Conservation (phyloP, 1,140 invertebrate genomes). For the Augochlora pura region DNA sequence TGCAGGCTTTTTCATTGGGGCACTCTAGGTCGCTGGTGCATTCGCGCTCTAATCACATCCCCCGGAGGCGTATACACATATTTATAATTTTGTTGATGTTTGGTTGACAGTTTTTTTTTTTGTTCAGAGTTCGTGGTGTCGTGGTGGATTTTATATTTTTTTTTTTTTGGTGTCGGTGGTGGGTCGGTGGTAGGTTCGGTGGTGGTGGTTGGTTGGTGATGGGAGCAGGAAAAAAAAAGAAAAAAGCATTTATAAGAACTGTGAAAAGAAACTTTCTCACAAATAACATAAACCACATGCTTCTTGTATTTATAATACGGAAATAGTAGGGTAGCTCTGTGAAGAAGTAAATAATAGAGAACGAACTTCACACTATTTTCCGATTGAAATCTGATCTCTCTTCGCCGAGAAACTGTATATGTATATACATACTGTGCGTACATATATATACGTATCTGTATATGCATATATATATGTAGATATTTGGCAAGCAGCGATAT, state of each 20-base stretch:
- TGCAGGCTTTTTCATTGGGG: slow-evolving; percentile 93
- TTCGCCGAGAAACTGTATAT: slow-evolving; percentile 44
- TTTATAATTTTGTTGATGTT: slow-evolving; percentile 17
- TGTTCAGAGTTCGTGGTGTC: slow-evolving; percentile 30
- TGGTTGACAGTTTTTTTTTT: slow-evolving; percentile 17
- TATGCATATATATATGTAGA: slow-evolving; percentile 44
- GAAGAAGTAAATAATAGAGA: slow-evolving; percentile 60
- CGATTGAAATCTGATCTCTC: slow-evolving; percentile 36
- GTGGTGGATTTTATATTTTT: neutral
- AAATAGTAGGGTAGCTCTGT: slow-evolving; percentile 62
- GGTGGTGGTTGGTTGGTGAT: slow-evolving; percentile 61
- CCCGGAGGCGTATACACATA: slow-evolving; percentile 46
- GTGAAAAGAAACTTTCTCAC: slow-evolving; percentile 88
- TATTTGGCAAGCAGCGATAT: slow-evolving; percentile 82
- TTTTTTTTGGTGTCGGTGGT: slow-evolving; percentile 11
- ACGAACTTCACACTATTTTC: slow-evolving; percentile 53
- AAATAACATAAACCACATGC: slow-evolving; percentile 86
- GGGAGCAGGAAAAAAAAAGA: slow-evolving; percentile 84
- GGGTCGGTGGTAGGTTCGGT: slow-evolving; percentile 32
- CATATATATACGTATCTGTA: slow-evolving; percentile 21
- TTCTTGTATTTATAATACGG: slow-evolving; percentile 80
- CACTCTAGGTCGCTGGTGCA: slow-evolving; percentile 95
- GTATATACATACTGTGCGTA: neutral
- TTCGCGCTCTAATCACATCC: slow-evolving; percentile 86
- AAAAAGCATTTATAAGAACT: slow-evolving; percentile 87